A percentile compares a stretch with the other conserved stretches of the same genome.
These are phyloP conservation scores for Drosophila differens DNA, from an alignment of 2,888 invertebrate genomes.

Conservation along the genomic window DNA sequence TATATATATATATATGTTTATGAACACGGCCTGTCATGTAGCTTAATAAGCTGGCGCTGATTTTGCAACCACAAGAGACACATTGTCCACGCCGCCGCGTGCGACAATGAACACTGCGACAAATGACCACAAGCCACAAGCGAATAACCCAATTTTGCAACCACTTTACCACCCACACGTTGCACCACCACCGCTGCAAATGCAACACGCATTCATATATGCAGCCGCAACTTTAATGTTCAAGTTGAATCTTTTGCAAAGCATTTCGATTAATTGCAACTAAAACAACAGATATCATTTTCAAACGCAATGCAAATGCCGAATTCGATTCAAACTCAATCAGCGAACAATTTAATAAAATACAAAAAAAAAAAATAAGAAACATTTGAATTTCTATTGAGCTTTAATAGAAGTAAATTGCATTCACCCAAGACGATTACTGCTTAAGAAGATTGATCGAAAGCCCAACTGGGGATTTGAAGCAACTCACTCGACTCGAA, in stretches of 20 bases:
- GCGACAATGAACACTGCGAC: conserved; percentile 43
- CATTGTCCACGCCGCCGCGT: conserved; percentile 2
- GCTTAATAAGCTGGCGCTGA: conserved; percentile 63
- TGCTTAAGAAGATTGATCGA: neutral
- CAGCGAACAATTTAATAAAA: neutral
- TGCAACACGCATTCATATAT: neutral
- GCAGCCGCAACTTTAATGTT: conserved; percentile 3
- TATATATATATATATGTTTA: conserved; percentile 43
- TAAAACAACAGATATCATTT: neutral
- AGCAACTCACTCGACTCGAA: neutral
- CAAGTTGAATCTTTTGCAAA: neutral
- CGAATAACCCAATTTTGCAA: conserved; percentile 41
- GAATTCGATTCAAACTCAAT: conserved; percentile 13
- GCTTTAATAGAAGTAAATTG: neutral
- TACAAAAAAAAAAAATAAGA: neutral
- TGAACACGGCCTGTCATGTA: conserved; percentile 53
- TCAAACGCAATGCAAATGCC: neutral
- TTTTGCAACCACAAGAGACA: conserved; percentile 52
- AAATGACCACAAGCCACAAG: conserved; percentile 53
- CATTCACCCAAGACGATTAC: neutral
- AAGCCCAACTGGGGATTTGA: neutral
- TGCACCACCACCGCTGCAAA: conserved; percentile 2
- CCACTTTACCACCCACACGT: conserved; percentile 14
- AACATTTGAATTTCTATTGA: neutral
- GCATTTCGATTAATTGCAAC: conserved; percentile 15